Percentiles rank a stretch among this genome's conserved stretches.
These are phyloP conservation scores for Heterodera filipjevi DNA, from an alignment of 2,888 invertebrate species.

Conservation along the genomic window DNA sequence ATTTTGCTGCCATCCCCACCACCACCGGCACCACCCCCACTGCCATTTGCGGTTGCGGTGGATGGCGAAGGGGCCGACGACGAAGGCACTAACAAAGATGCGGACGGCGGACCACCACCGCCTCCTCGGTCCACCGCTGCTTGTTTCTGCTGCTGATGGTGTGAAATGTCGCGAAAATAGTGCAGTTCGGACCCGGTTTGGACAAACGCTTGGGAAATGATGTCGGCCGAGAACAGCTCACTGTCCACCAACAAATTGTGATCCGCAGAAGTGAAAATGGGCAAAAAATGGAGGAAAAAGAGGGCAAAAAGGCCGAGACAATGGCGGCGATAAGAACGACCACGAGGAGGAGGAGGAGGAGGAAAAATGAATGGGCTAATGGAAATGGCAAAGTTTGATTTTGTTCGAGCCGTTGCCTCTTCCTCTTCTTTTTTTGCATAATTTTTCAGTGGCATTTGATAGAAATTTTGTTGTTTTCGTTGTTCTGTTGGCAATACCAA, in stretches of 20 bases:
- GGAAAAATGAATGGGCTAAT: background rate
- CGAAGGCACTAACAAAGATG: too few species aligned
- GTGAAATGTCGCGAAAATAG: slow-evolving; percentile 72
- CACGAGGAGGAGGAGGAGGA: too few species aligned
- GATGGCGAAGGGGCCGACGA: too few species aligned
- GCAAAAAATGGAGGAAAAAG: slow-evolving; percentile 15
- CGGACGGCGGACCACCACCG: background rate
- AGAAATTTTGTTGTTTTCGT: background rate
- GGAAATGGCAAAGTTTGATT: too few species aligned
- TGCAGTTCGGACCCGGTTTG: slow-evolving; percentile 76
- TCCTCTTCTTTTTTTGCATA: too few species aligned
- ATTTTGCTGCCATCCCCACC: too few species aligned
- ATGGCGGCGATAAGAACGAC: background rate
- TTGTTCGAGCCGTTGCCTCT: too few species aligned
- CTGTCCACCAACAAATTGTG: background rate
- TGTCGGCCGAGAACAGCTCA: slow-evolving; percentile 31
- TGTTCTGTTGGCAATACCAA: background rate
- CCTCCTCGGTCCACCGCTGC: background rate
- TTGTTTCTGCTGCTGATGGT: slow-evolving; percentile 34
- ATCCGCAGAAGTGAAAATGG: background rate
- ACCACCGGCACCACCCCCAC: too few species aligned
- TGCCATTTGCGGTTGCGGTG: too few species aligned
- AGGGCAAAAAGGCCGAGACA: background rate
- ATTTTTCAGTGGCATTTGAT: background rate
- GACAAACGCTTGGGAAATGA: slow-evolving; percentile 73